Evolutionary conservation across 2,113 vertebrate species (phyloP).

Genomic region (Grammomys dolichurus): DNA sequence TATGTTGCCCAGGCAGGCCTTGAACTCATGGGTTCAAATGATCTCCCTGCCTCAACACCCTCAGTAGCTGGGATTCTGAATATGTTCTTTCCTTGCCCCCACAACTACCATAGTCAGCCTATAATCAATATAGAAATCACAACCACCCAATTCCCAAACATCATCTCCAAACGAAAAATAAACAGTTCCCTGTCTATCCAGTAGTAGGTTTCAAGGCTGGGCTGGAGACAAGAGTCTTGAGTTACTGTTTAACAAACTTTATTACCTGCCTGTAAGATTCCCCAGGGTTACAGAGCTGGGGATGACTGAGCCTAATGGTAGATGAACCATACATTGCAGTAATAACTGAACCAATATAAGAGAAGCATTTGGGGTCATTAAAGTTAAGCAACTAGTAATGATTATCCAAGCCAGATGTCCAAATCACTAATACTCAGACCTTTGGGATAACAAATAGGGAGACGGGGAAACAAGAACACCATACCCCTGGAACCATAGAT

Average conservation of each 20-base stretch:
- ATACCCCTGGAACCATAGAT: slow-evolving; percentile 16
- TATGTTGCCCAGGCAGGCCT: background rate
- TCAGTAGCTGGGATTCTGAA: background rate
- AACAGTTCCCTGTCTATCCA: background rate
- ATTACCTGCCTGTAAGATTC: slow-evolving; percentile 72
- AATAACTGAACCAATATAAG: slow-evolving; percentile 27
- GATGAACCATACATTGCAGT: slow-evolving; percentile 22
- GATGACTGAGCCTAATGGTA: background rate
- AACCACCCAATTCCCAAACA: slow-evolving; percentile 36
- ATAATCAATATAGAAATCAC: background rate
- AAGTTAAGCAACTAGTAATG: background rate
- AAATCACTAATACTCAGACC: slow-evolving; percentile 39
- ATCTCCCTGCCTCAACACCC: background rate
- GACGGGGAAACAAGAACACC: slow-evolving; percentile 47
- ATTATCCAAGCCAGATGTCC: slow-evolving; percentile 7
- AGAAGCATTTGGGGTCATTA: slow-evolving; percentile 19
- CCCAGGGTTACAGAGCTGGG: slow-evolving; percentile 65
- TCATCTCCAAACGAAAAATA: slow-evolving; percentile 42
- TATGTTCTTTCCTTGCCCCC: background rate
- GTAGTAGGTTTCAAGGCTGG: background rate
- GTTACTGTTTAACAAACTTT: slow-evolving; percentile 72
- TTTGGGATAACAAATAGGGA: slow-evolving; percentile 48
- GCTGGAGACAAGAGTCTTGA: slow-evolving; percentile 65
- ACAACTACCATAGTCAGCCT: background rate
- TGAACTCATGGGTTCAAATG: background rate